Evolutionary conservation across 1,140 invertebrate species (phyloP).

Genomic region (Limonius californicus): DNA sequence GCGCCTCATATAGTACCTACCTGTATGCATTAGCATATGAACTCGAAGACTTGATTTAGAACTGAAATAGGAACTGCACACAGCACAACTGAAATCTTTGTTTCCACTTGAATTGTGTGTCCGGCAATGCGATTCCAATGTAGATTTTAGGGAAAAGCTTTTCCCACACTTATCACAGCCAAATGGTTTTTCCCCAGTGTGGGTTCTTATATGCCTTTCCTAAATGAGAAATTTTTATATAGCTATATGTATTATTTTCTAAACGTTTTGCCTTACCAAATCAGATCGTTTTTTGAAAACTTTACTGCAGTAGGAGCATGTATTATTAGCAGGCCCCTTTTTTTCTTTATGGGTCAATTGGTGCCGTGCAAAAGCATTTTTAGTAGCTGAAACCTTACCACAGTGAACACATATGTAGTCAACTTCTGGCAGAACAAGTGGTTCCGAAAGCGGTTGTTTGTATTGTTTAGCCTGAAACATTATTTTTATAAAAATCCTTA

Average conservation of each 20-base stretch:
- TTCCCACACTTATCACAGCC: conserved; percentile 61
- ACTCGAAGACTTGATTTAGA: conserved; percentile 64
- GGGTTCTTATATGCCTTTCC: conserved; percentile 50
- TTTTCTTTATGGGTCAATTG: conserved; percentile 14
- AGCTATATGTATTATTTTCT: no score
- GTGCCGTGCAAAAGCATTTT: conserved; percentile 23
- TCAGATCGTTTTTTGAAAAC: conserved; percentile 42
- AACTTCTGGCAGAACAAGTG: no score
- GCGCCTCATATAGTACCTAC: no score
- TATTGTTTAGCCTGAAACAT: no score
- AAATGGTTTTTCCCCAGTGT: conserved; percentile 67
- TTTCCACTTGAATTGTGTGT: conserved; percentile 53
- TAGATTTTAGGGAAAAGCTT: conserved; percentile 66
- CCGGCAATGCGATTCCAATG: conserved; percentile 57
- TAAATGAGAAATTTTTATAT: conserved; percentile 29
- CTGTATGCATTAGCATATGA: conserved; percentile 55
- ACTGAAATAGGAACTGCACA: conserved; percentile 58
- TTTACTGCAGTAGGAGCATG: conserved; percentile 37
- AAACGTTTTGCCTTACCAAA: conserved; percentile 40
- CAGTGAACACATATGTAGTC: conserved; percentile 32
- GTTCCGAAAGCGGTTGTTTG: no score
- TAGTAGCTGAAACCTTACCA: conserved; percentile 16
- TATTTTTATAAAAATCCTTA: no score
- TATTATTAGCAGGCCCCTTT: neutral
- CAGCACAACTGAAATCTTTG: conserved; percentile 56